Percentiles rank a stretch among this genome's conserved stretches.
phyloP scores from a whole-genome alignment of 2,797 vertebrate genomes.

The Rhyacichthys aspro region DNA sequence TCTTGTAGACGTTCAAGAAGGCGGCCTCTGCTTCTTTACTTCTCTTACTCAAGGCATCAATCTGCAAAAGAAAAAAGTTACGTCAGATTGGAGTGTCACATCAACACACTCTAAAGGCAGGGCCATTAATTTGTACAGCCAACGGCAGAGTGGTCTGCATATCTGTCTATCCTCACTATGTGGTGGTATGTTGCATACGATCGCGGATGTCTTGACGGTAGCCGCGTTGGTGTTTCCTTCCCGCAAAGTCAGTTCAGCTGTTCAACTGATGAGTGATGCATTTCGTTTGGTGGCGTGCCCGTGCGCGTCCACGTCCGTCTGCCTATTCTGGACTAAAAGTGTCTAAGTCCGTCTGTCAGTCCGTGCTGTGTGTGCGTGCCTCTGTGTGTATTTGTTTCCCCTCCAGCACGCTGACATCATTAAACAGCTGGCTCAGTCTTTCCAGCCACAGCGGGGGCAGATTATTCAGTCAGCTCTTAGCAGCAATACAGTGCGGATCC shows the following conservation, averaged over 20 bases:
- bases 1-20: slow-evolving; percentile 99
- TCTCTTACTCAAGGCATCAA: slow-evolving; percentile 97
- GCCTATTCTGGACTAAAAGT: slow-evolving; percentile 67
- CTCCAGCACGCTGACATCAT: slow-evolving; percentile 79
- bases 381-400: slow-evolving; percentile 56
- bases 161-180: slow-evolving; percentile 62
- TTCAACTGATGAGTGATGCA: slow-evolving; percentile 71
- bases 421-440: slow-evolving; percentile 82
- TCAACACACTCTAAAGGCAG: slow-evolving; percentile 32
- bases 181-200: slow-evolving; percentile 51
- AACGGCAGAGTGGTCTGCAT: slow-evolving; percentile 46
- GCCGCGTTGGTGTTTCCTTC: slow-evolving; percentile 70
- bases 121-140: slow-evolving; percentile 48
- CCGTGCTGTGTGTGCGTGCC: slow-evolving; percentile 17
- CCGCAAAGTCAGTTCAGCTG: slow-evolving; percentile 75
- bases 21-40: slow-evolving; percentile 99
- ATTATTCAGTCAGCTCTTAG: slow-evolving; percentile 82
- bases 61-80: slow-evolving; percentile 73
- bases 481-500: slow-evolving; percentile 78
- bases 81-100: slow-evolving; percentile 31
- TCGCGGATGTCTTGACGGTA: slow-evolving; percentile 54
- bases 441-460: slow-evolving; percentile 80
- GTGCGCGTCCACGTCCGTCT: slow-evolving; percentile 45
- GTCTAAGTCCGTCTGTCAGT: slow-evolving; percentile 43
- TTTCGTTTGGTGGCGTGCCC: slow-evolving; percentile 61